phyloP scores from a whole-genome alignment of 1,140 invertebrate species.

The Chironomus striatipennis region DNA sequence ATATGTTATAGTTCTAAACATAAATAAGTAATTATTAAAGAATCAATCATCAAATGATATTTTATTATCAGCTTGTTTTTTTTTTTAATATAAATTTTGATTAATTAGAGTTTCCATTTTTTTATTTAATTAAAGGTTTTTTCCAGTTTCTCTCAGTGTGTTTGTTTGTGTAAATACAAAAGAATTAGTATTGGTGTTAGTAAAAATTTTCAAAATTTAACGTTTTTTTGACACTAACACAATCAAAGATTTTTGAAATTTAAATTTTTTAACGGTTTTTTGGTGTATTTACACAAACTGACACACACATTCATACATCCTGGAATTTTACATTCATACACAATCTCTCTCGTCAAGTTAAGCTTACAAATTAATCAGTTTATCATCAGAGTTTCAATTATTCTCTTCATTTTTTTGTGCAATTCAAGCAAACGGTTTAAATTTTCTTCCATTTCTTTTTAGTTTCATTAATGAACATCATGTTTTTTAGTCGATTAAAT shows the following conservation, averaged over 20 bases:
- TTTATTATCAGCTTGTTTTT: not conserved
- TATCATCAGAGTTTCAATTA: slow-evolving; percentile 7
- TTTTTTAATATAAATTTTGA: not conserved
- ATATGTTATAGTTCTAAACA: not conserved
- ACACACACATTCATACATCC: no score
- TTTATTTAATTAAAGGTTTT: not conserved
- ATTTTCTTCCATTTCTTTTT: not conserved
- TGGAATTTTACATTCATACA: no score
- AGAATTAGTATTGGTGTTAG: no score
- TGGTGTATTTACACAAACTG: no score
- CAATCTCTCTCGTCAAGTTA: not conserved
- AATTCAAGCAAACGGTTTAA: not conserved
- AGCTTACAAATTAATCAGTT: slow-evolving; percentile 14
- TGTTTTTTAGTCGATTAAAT: not conserved
- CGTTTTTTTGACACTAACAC: no score
- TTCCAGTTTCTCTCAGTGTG: not conserved
- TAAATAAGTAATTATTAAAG: not conserved
- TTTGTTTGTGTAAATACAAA: no score
- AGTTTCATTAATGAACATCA: not conserved
- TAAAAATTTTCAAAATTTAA: no score
- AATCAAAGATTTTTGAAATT: no score
- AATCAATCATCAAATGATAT: not conserved
- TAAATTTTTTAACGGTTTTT: no score
- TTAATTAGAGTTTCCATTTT: not conserved
- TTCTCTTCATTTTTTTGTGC: slow-evolving; percentile 13